These are phyloP conservation scores for Elaphurus davidianus DNA, from an alignment of 2,113 vertebrate genomes.

Conservation along the genomic window DNA sequence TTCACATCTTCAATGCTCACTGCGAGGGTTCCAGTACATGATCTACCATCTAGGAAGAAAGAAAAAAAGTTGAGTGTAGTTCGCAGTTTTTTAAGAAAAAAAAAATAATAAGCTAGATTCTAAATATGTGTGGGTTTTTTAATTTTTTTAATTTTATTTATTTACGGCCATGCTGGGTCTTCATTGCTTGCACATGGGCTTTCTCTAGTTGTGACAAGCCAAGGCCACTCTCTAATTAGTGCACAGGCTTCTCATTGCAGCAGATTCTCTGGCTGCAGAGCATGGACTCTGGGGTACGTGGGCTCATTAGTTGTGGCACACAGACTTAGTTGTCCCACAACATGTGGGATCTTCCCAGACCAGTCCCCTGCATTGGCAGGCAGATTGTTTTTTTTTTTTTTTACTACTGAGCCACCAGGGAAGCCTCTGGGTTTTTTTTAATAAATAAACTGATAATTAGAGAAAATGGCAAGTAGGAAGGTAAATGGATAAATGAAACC, in stretches of 20 bases:
- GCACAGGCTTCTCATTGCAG: accelerated
- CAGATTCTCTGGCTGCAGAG: background rate
- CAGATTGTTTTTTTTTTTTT: background rate
- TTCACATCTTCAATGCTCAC: slow-evolving; percentile 86
- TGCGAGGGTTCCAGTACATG: slow-evolving; percentile 87
- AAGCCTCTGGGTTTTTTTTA: background rate
- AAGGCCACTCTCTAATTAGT: background rate
- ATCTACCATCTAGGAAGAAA: slow-evolving; percentile 82
- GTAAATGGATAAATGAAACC: background rate
- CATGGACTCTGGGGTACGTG: background rate
- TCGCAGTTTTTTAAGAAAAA: background rate
- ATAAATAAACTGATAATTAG: background rate
- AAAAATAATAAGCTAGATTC: background rate
- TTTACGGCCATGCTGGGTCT: background rate
- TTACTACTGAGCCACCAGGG: background rate
- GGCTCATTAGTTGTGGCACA: background rate
- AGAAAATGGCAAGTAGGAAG: background rate
- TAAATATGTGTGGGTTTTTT: background rate
- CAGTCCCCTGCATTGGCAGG: background rate
- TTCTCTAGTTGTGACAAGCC: background rate
- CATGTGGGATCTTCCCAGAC: background rate
- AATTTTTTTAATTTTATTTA: background rate
- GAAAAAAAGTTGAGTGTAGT: background rate
- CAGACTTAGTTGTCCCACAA: background rate
- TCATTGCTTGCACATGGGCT: background rate